A percentile compares a stretch with the other conserved stretches of the same genome.
Conservation (phyloP, 2,113 vertebrate species). For the Callithrix jacchus region DNA sequence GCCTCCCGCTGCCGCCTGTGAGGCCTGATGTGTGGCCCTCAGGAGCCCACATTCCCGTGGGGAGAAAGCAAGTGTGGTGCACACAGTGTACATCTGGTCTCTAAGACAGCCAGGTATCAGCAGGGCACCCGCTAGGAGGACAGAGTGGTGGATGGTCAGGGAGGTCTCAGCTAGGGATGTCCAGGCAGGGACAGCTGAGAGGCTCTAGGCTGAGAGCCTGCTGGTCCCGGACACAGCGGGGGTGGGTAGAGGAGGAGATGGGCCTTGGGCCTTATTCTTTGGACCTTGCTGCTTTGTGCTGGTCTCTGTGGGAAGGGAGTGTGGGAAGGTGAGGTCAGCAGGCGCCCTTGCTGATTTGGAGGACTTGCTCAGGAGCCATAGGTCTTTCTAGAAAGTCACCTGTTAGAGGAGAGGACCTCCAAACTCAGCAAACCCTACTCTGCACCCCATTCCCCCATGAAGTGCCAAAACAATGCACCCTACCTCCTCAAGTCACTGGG, state of each 20-base stretch:
- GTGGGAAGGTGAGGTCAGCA: rapidly evolving
- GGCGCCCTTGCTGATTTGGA: background rate
- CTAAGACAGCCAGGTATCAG: background rate
- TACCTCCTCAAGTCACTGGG: background rate
- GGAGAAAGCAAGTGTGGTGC: background rate
- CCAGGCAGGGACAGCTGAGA: background rate
- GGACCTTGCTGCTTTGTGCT: background rate
- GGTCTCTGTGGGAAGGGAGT: background rate
- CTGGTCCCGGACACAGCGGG: rapidly evolving
- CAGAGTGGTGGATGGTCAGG: background rate
- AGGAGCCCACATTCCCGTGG: rapidly evolving
- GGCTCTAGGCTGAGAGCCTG: background rate
- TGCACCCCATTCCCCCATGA: background rate
- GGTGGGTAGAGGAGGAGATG: background rate
- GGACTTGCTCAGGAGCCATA: background rate
- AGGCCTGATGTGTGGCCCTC: background rate
- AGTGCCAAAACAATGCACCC: background rate
- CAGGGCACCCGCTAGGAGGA: too few relatives aligned
- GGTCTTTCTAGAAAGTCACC: background rate
- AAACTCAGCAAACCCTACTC: background rate
- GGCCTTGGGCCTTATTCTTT: background rate
- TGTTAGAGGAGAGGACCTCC: background rate
- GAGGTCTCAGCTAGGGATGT: background rate
- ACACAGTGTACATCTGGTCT: background rate
- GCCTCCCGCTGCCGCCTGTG: background rate